phyloP scores from a whole-genome alignment of 2,888 invertebrate species.

The Heliconius erato region DNA sequence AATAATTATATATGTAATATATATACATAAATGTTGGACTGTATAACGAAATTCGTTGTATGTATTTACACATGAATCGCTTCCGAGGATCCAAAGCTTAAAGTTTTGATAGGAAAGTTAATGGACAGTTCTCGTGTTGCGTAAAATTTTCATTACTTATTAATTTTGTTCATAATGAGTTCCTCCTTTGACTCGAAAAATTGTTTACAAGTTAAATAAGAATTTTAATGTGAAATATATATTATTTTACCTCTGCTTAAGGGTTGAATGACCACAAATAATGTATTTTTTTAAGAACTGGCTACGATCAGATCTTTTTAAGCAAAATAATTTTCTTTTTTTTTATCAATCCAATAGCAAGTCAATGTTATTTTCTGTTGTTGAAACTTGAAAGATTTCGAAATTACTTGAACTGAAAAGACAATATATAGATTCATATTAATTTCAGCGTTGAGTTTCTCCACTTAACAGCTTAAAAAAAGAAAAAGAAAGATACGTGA shows the following conservation, averaged over 20 bases:
- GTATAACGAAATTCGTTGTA: background rate
- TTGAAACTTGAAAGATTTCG: too few relatives aligned
- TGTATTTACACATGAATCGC: conserved; percentile 18
- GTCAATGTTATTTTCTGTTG: too few relatives aligned
- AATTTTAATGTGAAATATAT: conserved; percentile 16
- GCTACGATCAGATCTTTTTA: too few relatives aligned
- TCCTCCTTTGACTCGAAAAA: conserved; percentile 34
- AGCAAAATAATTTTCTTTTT: too few relatives aligned
- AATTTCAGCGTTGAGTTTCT: too few relatives aligned
- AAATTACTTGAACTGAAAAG: too few relatives aligned
- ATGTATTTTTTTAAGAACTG: background rate
- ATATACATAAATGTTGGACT: background rate
- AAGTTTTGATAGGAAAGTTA: conserved; percentile 49
- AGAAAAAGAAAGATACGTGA: too few relatives aligned
- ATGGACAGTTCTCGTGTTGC: conserved; percentile 43
- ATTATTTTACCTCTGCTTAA: background rate
- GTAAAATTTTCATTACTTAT: conserved; percentile 46
- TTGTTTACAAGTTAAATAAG: conserved; percentile 31
- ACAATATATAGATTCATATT: too few relatives aligned
- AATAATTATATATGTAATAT: background rate
- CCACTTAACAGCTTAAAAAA: too few relatives aligned
- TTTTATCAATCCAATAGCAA: too few relatives aligned
- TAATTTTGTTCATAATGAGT: conserved; percentile 50
- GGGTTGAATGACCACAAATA: background rate
- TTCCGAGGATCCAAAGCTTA: conserved; percentile 30